phyloP scores from a whole-genome alignment of 2,113 vertebrate species.

The Pterocles orientalis region DNA sequence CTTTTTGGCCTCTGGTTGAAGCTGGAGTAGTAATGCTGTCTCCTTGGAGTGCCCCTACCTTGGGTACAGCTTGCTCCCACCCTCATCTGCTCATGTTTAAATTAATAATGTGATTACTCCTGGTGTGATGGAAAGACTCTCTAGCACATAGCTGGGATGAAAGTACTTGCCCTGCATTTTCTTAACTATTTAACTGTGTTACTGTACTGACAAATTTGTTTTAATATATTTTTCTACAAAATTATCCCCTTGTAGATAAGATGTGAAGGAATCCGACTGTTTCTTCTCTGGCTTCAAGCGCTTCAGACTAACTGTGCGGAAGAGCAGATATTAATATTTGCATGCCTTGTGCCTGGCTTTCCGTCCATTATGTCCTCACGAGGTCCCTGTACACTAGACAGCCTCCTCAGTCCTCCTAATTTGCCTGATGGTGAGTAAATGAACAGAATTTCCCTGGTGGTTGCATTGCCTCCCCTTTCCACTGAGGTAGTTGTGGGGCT shows the following conservation, averaged over 20 bases:
- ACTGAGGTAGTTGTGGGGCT: background rate
- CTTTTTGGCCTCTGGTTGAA: background rate
- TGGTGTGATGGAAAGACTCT: background rate
- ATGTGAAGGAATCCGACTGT: conserved; percentile 96
- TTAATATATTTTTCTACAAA: background rate
- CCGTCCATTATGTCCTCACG: conserved; percentile 86
- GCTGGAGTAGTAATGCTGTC: background rate
- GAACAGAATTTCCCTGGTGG: background rate
- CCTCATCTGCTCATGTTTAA: background rate
- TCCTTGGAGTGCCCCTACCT: background rate
- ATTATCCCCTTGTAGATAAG: conserved; percentile 81
- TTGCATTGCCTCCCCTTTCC: background rate
- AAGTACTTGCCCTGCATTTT: background rate
- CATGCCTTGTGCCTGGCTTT: conserved; percentile 96
- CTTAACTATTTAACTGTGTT: background rate
- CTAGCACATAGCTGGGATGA: too few species aligned
- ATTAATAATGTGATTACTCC: background rate
- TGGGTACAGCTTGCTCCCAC: background rate
- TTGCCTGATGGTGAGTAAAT: conserved; percentile 83
- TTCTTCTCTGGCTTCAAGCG: conserved; percentile 96
- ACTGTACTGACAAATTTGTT: background rate
- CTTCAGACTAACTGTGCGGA: conserved; percentile 93
- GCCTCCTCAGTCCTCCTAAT: conserved; percentile 86
- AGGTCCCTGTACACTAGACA: conserved; percentile 94
- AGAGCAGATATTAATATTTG: conserved; percentile 94